Base-by-base conservation (phyloP, 2,113 vertebrate species). In the Archocentrus centrarchus region DNA sequence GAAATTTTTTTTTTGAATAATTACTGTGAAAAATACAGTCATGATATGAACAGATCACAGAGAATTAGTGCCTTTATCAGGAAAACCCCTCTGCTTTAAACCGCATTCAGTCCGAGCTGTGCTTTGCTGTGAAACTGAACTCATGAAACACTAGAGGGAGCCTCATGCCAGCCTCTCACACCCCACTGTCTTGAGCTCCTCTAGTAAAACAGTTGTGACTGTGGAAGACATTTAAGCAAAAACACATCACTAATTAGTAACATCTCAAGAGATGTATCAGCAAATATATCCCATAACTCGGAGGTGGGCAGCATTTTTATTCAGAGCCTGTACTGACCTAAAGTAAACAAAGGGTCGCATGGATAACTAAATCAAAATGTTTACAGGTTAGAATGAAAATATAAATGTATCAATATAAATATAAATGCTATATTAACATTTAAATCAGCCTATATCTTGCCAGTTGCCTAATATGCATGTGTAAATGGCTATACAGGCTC, bases 121-220 rank as follows among this genome's bases (percentile, higher is more conserved):
- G 61, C 30, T 79, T 55, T 24, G 57, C 20, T 76, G 41, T 59
- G 27, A 73, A 63, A 55, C 7, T 81, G 6, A 20, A 3, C 11
- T 70, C 3, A 3, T 59, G 7, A 2, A 64, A 6, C 92, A 93
- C 89, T 87, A 92, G 92, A 91, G 90, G 92, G 90, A 59, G 87
- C 87, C 10, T 24, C 11, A n/a, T 22, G 37, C 35, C 82, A 79
- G 35, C 37, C 10, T 1, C 35, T 37, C 27, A 60, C 7, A 55
- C 14, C 59, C 32, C 30, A 18, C 22, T 30, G 41, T 50, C 24
- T 30, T 68, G 1, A 30, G 3, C 18, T 68, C 44, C 22, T 15
- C 24, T 47, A 44, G 39, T 17, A 39, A 68, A 68, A 68, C 5
- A 64, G 44, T 68, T 53, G 44, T 13, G 13, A 15, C 44, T 14